phyloP scores from a whole-genome alignment of 2,888 invertebrate species.

The Cyrtodaria siliqua region DNA sequence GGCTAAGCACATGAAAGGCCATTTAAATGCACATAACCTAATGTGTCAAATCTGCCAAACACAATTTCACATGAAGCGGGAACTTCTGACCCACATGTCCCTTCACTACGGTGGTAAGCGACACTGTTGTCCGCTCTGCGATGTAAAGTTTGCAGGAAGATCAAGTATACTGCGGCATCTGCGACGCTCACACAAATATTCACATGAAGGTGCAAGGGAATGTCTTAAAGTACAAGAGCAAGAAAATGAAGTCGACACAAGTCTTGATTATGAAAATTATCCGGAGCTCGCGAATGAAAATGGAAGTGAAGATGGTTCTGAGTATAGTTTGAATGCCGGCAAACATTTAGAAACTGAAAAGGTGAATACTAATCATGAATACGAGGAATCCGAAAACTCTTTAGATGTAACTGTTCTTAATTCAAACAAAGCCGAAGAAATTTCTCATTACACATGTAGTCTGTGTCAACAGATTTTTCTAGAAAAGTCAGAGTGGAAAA shows the following conservation, averaged over 20 bases:
- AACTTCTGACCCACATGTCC: constrained; percentile 37
- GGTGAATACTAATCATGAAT: constrained; percentile 1
- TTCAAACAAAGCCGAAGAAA: constrained; percentile 3
- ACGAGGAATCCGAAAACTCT: constrained; percentile 6
- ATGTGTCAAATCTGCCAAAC: constrained; percentile 46
- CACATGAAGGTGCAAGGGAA: constrained; percentile 46
- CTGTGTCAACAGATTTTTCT: constrained; percentile 52
- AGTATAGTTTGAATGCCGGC: not conserved
- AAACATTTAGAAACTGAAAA: not conserved
- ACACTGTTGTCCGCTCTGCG: constrained; percentile 50
- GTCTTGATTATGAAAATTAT: not conserved
- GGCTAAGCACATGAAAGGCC: constrained; percentile 50
- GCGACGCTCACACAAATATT: constrained; percentile 46
- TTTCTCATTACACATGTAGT: constrained; percentile 40
- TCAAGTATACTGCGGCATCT: constrained; percentile 57
- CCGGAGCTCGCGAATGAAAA: not conserved
- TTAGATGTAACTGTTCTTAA: not conserved
- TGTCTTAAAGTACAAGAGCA: constrained; percentile 36
- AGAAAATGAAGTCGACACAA: constrained; percentile 28
- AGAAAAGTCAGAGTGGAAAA: constrained; percentile 27
- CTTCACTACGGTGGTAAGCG: constrained; percentile 31
- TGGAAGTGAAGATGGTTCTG: constrained; percentile 2
- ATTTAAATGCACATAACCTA: constrained; percentile 16
- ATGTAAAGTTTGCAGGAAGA: constrained; percentile 41
- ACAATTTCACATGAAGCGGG: constrained; percentile 30